A percentile compares a stretch with the other conserved stretches of the same genome.
Conservation (phyloP, 2,113 vertebrate genomes). For the Poeciliopsis retropinna region DNA sequence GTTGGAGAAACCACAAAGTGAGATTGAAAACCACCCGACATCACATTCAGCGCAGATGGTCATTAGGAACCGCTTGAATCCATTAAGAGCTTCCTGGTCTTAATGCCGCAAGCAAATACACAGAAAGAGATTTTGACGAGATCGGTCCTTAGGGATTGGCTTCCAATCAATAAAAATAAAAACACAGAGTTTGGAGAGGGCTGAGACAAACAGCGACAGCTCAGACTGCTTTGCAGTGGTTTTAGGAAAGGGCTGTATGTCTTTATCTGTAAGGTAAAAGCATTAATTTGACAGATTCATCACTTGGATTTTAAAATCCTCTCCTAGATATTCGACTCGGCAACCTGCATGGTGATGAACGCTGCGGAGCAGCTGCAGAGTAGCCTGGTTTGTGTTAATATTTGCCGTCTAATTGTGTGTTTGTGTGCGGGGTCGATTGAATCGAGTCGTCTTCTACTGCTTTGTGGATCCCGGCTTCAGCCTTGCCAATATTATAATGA, state of each 20-base stretch:
- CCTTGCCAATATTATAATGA: neutral
- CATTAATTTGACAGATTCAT: neutral
- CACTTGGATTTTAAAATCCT: neutral
- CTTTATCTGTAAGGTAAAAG: neutral
- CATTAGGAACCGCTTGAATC: conserved; percentile 12
- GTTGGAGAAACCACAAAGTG: conserved; percentile 67
- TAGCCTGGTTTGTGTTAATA: neutral
- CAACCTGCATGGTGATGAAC: neutral
- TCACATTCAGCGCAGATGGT: conserved; percentile 15
- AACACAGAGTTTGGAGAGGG: neutral
- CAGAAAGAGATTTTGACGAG: neutral
- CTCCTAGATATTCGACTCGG: neutral
- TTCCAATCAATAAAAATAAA: neutral
- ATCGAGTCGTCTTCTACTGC: neutral
- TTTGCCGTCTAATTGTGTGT: neutral
- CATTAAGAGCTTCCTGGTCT: conserved; percentile 21
- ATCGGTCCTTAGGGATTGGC: neutral
- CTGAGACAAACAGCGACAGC: neutral
- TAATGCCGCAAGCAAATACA: conserved; percentile 2
- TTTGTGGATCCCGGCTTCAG: neutral
- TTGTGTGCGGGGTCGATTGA: neutral
- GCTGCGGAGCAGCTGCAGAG: neutral
- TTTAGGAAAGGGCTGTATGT: neutral
- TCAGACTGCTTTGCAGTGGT: neutral
- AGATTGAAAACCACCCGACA: conserved; percentile 18